phyloP scores from a whole-genome alignment of 2,888 invertebrate genomes.

The Omphaloscelis lunosa region DNA sequence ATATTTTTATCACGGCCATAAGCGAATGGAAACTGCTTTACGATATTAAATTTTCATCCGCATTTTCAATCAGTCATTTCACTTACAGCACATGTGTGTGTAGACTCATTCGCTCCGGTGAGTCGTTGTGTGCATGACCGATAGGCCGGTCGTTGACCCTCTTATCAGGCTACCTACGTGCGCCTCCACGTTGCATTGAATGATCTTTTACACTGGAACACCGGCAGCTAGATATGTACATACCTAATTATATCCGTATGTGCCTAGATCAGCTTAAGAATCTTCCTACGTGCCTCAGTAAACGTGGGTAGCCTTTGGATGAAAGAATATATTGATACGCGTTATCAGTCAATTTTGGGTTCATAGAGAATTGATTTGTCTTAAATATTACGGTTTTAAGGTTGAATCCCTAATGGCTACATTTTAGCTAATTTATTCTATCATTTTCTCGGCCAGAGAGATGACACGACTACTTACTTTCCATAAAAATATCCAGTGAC shows the following conservation, averaged over 20 bases:
- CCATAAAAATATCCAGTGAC: too few species aligned
- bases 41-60: slow-evolving; percentile 68
- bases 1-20: slow-evolving; percentile 49
- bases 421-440: background rate
- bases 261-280: slow-evolving; percentile 16
- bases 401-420: background rate
- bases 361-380: slow-evolving; percentile 3
- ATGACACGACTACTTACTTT: background rate
- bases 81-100: slow-evolving; percentile 49
- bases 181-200: slow-evolving; percentile 66
- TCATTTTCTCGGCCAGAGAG: background rate
- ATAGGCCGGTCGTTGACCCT: slow-evolving; percentile 84
- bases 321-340: slow-evolving; percentile 34
- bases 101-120: slow-evolving; percentile 62
- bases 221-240: slow-evolving; percentile 27
- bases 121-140: slow-evolving; percentile 78
- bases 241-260: slow-evolving; percentile 9
- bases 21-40: slow-evolving; percentile 54
- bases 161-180: slow-evolving; percentile 73
- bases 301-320: slow-evolving; percentile 12
- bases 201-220: slow-evolving; percentile 53
- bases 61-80: slow-evolving; percentile 65
- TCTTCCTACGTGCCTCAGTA: slow-evolving; percentile 35
- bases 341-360: slow-evolving; percentile 31
- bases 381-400: too few species aligned